Evolutionary conservation across 2,888 invertebrate genomes (phyloP).

Genomic region (Orchesellides sinensis): DNA sequence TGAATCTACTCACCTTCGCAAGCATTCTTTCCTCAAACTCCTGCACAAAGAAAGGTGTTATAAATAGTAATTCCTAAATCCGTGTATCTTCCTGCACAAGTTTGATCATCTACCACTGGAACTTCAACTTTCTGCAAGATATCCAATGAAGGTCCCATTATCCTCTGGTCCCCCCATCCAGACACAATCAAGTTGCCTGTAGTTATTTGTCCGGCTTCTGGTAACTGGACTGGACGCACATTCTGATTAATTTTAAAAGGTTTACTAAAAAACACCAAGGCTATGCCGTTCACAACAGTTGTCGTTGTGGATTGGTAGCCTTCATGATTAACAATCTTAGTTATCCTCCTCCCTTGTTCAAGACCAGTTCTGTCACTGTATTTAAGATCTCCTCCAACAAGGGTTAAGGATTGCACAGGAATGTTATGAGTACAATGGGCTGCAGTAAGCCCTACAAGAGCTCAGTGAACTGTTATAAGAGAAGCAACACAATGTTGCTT

Average conservation of each 20-base stretch:
- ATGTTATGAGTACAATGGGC: slow-evolving; percentile 23
- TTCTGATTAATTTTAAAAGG: slow-evolving; percentile 38
- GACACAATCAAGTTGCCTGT: slow-evolving; percentile 21
- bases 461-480: slow-evolving; percentile 1
- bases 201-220: not conserved
- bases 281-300: slow-evolving; percentile 29
- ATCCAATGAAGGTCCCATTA: too few species aligned
- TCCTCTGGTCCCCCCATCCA: too few species aligned
- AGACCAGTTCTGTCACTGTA: slow-evolving; percentile 14
- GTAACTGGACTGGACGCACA: slow-evolving; percentile 14
- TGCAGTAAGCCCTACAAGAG: slow-evolving; percentile 15
- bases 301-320: not conserved
- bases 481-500: slow-evolving; percentile 29
- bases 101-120: too few species aligned
- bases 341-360: slow-evolving; percentile 19
- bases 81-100: too few species aligned
- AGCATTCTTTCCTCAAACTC: too few species aligned
- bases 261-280: slow-evolving; percentile 3
- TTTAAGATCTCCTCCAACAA: slow-evolving; percentile 38
- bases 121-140: too few species aligned
- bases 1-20: too few species aligned
- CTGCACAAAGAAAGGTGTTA: too few species aligned
- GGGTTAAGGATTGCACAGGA: not conserved
- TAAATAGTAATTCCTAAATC: too few species aligned
- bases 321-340: slow-evolving; percentile 23